A percentile compares a stretch with the other conserved stretches of the same genome.
These are phyloP conservation scores for Trachelus stipa DNA, from an alignment of 2,888 invertebrate species.

Conservation along the genomic window DNA sequence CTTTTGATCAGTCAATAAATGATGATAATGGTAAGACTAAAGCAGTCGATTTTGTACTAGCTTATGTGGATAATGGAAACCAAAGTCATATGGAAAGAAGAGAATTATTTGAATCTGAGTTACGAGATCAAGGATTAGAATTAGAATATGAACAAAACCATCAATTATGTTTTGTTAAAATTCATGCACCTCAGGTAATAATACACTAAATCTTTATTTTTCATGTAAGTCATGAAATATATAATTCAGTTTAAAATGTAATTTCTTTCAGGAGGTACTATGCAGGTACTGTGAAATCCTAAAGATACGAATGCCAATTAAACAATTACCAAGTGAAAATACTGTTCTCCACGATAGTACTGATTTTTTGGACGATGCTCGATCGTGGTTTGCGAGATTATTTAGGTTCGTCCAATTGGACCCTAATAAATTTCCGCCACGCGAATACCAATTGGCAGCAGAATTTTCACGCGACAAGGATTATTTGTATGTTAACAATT, in stretches of 20 bases:
- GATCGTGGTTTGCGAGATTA: conserved; percentile 67
- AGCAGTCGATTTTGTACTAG: conserved; percentile 74
- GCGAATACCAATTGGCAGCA: conserved; percentile 74
- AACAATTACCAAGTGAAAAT: conserved; percentile 53
- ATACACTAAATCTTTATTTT: conserved; percentile 5
- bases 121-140: conserved; percentile 70
- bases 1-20: conserved; percentile 4
- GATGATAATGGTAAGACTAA: conserved; percentile 49
- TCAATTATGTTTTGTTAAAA: conserved; percentile 77
- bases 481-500: conserved; percentile 73
- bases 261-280: conserved; percentile 70
- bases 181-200: conserved; percentile 74
- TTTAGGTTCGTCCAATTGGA: conserved; percentile 73
- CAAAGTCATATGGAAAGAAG: conserved; percentile 56
- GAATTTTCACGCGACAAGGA: conserved; percentile 79
- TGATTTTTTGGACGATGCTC: conserved; percentile 66
- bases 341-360: conserved; percentile 36
- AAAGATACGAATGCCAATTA: conserved; percentile 82
- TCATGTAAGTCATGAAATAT: background rate
- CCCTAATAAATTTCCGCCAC: conserved; percentile 72
- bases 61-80: conserved; percentile 69
- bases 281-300: conserved; percentile 81
- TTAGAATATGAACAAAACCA: conserved; percentile 74
- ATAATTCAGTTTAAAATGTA: background rate
- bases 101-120: conserved; percentile 63